A percentile compares a stretch with the other conserved stretches of the same genome.
phyloP scores from a whole-genome alignment of 2,797 vertebrate species.

The Anguilla pacifica region DNA sequence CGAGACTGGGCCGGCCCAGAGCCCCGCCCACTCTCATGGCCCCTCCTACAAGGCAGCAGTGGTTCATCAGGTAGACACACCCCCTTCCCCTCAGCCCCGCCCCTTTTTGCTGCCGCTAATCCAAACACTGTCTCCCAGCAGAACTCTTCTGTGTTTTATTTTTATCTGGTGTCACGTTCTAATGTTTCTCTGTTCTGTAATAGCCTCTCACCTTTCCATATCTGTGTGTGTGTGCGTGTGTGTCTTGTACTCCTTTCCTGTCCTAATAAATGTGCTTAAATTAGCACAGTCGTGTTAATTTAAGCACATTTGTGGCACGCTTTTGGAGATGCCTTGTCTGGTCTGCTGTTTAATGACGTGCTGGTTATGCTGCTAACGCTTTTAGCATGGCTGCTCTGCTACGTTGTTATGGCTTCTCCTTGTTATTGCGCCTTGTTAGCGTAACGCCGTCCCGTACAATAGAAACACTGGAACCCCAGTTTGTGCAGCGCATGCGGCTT shows the following conservation, averaged over 20 bases:
- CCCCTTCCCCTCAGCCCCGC: slow-evolving; percentile 63
- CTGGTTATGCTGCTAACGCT: background rate
- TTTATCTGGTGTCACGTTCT: background rate
- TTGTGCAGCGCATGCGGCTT: background rate
- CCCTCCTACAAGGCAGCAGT: slow-evolving; percentile 82
- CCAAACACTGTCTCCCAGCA: slow-evolving; percentile 51
- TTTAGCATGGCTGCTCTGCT: background rate
- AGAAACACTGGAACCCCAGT: background rate
- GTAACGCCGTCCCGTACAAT: background rate
- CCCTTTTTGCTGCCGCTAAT: slow-evolving; percentile 68
- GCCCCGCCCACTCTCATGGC: slow-evolving; percentile 74
- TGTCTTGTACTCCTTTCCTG: slow-evolving; percentile 31
- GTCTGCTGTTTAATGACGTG: background rate
- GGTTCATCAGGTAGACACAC: slow-evolving; percentile 87
- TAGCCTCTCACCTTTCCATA: slow-evolving; percentile 10
- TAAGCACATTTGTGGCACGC: too few species aligned
- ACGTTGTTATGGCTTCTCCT: background rate
- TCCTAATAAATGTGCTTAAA: background rate
- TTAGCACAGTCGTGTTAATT: background rate
- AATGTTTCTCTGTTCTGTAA: too few species aligned
- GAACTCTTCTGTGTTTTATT: slow-evolving; percentile 48
- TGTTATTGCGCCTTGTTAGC: background rate
- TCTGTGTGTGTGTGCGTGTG: slow-evolving; percentile 16
- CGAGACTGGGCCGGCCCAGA: slow-evolving; percentile 80
- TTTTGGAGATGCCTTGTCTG: background rate